Percentiles rank a stretch among this genome's conserved stretches.
Conservation (phyloP, 2,888 invertebrate genomes). For the Lycocerus yunnanus region DNA sequence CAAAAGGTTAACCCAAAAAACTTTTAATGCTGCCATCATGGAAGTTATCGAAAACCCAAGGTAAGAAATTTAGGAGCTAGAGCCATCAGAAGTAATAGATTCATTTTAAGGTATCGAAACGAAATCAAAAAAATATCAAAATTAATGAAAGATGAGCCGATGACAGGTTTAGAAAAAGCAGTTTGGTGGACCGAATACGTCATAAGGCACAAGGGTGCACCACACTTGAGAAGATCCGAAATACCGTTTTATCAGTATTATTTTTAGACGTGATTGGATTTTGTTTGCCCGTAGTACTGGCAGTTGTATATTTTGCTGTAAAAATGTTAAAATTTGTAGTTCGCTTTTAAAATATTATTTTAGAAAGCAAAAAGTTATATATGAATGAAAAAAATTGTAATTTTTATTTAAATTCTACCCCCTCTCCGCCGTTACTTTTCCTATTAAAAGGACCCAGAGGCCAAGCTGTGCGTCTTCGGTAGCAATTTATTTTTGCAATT, state of each 20-base stretch:
- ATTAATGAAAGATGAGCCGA: not conserved
- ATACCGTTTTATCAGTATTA: not conserved
- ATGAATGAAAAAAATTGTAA: too few species aligned
- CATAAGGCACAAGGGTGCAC: not conserved
- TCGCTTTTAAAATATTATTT: conserved; percentile 56
- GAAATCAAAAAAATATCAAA: not conserved
- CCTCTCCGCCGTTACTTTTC: too few species aligned
- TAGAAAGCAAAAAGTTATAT: not conserved
- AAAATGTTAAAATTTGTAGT: not conserved
- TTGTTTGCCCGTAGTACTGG: not conserved
- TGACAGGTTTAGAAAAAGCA: conserved; percentile 3
- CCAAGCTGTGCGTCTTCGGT: too few species aligned
- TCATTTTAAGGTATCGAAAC: not conserved
- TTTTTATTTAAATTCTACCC: too few species aligned
- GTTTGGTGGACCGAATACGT: not conserved
- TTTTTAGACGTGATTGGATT: not conserved
- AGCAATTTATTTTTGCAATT: too few species aligned
- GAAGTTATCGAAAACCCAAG: conserved; percentile 33
- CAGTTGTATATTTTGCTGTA: not conserved
- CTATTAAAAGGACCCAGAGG: too few species aligned
- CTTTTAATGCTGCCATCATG: conserved; percentile 24
- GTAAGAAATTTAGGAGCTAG: not conserved
- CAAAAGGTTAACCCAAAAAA: conserved; percentile 13
- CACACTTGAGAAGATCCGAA: not conserved
- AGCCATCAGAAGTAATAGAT: not conserved